Evolutionary conservation across 2,888 invertebrate species (phyloP), one percentile per base, ranked within the genome.

Genomic region (Diadegma fenestrale): DNA sequence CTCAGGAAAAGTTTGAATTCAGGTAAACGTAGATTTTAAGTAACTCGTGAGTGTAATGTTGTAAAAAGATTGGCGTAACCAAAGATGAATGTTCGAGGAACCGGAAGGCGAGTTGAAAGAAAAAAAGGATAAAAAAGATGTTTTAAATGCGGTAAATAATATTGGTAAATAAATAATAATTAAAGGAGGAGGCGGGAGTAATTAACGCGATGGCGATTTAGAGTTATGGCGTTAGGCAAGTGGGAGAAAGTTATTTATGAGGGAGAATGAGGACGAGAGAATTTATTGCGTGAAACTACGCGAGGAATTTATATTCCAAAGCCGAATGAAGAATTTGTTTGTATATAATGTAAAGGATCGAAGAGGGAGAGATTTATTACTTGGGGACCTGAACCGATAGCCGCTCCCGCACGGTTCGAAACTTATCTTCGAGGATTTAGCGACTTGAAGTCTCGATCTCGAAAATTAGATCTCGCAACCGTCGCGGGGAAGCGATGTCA

Each of bases 351-450:
- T 84, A 89, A 88, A 79, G 87, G 84, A 61, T 73, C 58, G 76
- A 76, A 4, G 80, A 41, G 78, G 80, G 84, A 87, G 89, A 87
- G 88, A 88, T 61, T 45, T 78, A 84, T 81, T 91, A 91, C 91
- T 91, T 91, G 90, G 91, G 91, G 91, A 91, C 91, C 91, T 91
- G 91, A 91, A 91, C 89, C 89, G 91, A 91, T 89, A 88, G 86
- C 64, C 80, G 84, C 86, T 81, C 83, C 87, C 83, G 75, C 76
- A 71, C 72, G 84, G 72, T 87, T 83, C 26, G 71, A 76, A 19
- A n/a, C 37, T 66, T 19, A 43, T 77, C 41, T 77, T 30, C 58
- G 30, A 58, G 0, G 54, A 72, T 63, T 37, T 61, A n/a, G n/a
- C 26, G 61, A 45, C 69, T 30, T 26, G 48, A 41, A 12, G 22